A percentile compares a stretch with the other conserved stretches of the same genome.
Conservation (phyloP, 2,797 vertebrate genomes). For the Florisuga fusca region DNA sequence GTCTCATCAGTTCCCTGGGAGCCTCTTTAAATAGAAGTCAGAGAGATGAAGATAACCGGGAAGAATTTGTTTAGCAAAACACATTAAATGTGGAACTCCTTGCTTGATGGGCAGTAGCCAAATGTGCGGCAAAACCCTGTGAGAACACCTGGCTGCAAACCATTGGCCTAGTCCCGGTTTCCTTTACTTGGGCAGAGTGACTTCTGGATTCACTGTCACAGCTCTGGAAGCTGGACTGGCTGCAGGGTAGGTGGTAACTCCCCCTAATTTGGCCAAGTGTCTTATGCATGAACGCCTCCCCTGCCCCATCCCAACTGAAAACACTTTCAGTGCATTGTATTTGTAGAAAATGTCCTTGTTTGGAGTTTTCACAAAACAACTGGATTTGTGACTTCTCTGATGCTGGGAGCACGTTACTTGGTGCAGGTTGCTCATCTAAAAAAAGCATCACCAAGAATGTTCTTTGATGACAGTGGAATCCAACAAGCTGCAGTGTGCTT, state of each 20-base stretch:
- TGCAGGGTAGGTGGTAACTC: not conserved
- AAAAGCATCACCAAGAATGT: accelerated
- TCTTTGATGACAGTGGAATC: not conserved
- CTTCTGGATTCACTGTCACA: accelerated
- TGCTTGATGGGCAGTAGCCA: not conserved
- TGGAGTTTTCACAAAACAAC: not conserved
- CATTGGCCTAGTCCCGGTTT: not conserved
- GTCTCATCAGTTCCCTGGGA: accelerated
- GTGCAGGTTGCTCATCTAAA: not conserved
- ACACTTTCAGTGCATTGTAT: not conserved
- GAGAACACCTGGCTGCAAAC: not conserved
- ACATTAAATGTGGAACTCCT: not conserved
- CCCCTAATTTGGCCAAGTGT: accelerated
- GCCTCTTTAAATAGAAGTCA: not conserved
- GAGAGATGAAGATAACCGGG: not conserved
- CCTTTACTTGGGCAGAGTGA: not conserved
- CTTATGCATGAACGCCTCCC: too few species aligned
- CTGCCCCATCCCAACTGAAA: not conserved
- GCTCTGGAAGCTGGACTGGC: not conserved
- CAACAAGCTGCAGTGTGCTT: not conserved
- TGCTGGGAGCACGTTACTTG: not conserved
- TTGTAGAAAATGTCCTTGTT: not conserved
- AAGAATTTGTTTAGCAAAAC: slow-evolving; percentile 74
- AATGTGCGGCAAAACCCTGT: not conserved
- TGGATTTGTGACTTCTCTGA: not conserved